Evolutionary conservation across 2,797 vertebrate genomes (phyloP).

Genomic region (Allobates femoralis): DNA sequence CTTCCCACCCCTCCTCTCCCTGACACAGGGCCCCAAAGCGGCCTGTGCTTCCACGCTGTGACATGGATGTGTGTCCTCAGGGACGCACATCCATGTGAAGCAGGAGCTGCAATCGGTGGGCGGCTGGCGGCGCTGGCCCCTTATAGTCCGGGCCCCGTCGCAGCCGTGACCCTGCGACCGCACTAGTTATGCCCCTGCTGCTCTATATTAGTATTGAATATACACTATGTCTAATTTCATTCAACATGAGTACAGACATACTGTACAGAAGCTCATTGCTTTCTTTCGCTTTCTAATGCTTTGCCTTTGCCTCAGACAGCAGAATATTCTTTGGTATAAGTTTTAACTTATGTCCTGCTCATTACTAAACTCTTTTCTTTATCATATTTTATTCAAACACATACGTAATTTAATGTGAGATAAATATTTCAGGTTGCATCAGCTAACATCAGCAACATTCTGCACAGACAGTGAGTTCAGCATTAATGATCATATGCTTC

Average conservation of each 20-base stretch:
- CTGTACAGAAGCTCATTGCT: neutral
- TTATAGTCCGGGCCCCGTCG: no score
- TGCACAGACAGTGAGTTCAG: neutral
- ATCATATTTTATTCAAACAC: constrained; percentile 20
- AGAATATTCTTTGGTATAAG: neutral
- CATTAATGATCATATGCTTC: neutral
- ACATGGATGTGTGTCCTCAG: no score
- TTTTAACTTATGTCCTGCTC: neutral
- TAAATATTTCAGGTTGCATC: constrained; percentile 20
- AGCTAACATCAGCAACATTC: neutral
- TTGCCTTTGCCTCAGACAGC: neutral
- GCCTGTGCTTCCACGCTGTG: no score
- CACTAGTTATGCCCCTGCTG: no score
- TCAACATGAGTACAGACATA: neutral
- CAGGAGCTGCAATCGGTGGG: no score
- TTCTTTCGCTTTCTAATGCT: neutral
- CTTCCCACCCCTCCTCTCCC: no score
- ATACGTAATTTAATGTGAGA: constrained; percentile 6
- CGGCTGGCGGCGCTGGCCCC: no score
- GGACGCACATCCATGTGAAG: no score
- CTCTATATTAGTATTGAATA: no score
- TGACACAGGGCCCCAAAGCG: no score
- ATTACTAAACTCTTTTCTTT: neutral
- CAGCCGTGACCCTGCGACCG: no score
- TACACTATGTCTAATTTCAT: neutral